Conservation (phyloP, 1,140 invertebrate genomes). For the Cotesia chilonis region DNA sequence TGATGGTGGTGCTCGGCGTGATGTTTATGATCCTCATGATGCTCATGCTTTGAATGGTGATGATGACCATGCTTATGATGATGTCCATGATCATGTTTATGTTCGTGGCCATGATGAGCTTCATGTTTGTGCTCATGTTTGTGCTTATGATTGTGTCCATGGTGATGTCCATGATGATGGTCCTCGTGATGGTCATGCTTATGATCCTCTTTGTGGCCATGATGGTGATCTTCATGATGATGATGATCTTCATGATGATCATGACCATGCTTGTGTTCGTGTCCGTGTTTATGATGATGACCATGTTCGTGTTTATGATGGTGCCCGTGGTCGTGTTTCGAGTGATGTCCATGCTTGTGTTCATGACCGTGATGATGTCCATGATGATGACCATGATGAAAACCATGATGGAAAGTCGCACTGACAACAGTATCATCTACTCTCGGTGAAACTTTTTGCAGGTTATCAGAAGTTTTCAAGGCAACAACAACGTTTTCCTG, state of each 20-base stretch:
- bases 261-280: slow-evolving; percentile 35
- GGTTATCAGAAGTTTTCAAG: neutral
- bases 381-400: slow-evolving; percentile 29
- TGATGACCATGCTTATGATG: slow-evolving; percentile 53
- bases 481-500: slow-evolving; percentile 20
- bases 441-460: too few species aligned
- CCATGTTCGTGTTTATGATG: slow-evolving; percentile 32
- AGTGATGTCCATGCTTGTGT: slow-evolving; percentile 32
- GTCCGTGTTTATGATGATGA: slow-evolving; percentile 39
- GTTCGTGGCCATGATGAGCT: slow-evolving; percentile 50
- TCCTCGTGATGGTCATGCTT: slow-evolving; percentile 43
- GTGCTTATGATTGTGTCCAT: slow-evolving; percentile 42
- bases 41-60: slow-evolving; percentile 53
- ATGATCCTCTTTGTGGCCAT: slow-evolving; percentile 38
- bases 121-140: slow-evolving; percentile 49
- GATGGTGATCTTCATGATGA: slow-evolving; percentile 40
- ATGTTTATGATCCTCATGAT: slow-evolving; percentile 56
- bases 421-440: slow-evolving; percentile 29
- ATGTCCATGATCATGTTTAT: slow-evolving; percentile 49
- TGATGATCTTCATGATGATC: slow-evolving; percentile 36
- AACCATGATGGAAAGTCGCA: slow-evolving; percentile 39
- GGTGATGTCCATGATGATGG: slow-evolving; percentile 41
- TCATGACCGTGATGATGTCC: slow-evolving; percentile 35
- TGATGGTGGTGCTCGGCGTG: slow-evolving; percentile 52
- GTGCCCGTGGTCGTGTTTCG: slow-evolving; percentile 34